Evolutionary conservation across 2,797 vertebrate genomes (phyloP).

Genomic region (Silurus aristotelis): DNA sequence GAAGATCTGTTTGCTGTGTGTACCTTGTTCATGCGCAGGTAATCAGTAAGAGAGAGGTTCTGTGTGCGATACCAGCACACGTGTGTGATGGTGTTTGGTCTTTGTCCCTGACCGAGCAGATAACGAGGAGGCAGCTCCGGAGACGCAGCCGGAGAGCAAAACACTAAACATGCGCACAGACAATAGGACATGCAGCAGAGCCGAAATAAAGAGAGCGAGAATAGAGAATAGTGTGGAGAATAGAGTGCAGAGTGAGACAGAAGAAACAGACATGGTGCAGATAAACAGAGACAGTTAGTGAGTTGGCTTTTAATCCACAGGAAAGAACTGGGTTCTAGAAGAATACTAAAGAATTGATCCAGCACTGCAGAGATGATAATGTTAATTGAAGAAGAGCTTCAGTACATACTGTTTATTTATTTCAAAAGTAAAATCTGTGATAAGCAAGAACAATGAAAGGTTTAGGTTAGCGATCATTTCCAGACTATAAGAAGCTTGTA

Average conservation of each 20-base stretch:
- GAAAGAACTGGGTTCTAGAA: neutral
- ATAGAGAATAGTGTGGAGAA: slow-evolving; percentile 51
- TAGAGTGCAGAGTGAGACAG: slow-evolving; percentile 62
- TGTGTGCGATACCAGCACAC: slow-evolving; percentile 97
- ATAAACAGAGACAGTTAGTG: slow-evolving; percentile 27
- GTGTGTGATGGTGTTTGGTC: slow-evolving; percentile 92
- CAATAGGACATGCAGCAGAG: slow-evolving; percentile 51
- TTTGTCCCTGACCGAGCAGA: slow-evolving; percentile 85
- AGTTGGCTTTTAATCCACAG: slow-evolving; percentile 11
- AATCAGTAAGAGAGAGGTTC: slow-evolving; percentile 90
- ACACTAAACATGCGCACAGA: slow-evolving; percentile 72
- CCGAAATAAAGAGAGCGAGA: neutral
- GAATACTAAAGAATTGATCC: neutral
- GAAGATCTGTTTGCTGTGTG: slow-evolving; percentile 26
- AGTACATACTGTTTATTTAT: neutral
- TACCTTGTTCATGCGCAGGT: slow-evolving; percentile 95
- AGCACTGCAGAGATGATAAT: slow-evolving; percentile 18
- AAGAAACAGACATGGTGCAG: slow-evolving; percentile 16
- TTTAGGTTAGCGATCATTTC: neutral
- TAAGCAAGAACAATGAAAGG: slow-evolving; percentile 6
- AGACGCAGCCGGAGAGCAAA: slow-evolving; percentile 79
- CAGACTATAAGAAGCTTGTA: neutral
- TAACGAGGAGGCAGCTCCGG: slow-evolving; percentile 85
- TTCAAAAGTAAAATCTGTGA: neutral
- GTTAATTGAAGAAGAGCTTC: neutral